Evolutionary conservation across 2,888 invertebrate species (phyloP).

Genomic region (Deilephila porcellus): DNA sequence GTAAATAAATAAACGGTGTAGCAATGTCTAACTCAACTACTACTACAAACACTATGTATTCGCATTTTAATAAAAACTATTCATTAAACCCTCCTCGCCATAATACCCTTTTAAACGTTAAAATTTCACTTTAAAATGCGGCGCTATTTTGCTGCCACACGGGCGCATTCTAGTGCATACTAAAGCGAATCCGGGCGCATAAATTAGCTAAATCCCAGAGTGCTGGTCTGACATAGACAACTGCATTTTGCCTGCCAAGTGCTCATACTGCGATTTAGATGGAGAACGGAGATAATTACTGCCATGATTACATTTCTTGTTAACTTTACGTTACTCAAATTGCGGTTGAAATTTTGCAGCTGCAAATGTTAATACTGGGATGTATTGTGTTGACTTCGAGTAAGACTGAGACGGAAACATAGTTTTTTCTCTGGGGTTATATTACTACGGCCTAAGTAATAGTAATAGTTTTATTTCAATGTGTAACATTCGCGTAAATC

Average conservation of each 20-base stretch:
- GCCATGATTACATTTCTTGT: slow-evolving; percentile 41
- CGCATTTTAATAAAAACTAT: background rate
- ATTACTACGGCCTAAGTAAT: no score
- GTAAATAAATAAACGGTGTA: no score
- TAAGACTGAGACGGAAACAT: background rate
- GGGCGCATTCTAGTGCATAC: slow-evolving; percentile 43
- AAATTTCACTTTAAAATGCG: slow-evolving; percentile 22
- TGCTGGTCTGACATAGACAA: slow-evolving; percentile 44
- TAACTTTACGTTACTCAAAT: slow-evolving; percentile 30
- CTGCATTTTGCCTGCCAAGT: slow-evolving; percentile 53
- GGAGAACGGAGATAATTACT: slow-evolving; percentile 36
- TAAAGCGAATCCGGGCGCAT: slow-evolving; percentile 48
- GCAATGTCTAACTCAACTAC: no score
- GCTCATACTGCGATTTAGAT: slow-evolving; percentile 33
- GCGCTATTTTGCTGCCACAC: slow-evolving; percentile 8
- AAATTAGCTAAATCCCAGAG: slow-evolving; percentile 56
- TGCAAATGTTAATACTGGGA: background rate
- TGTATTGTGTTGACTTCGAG: background rate
- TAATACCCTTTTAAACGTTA: slow-evolving; percentile 21
- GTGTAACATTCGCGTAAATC: no score
- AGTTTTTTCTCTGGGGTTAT: no score
- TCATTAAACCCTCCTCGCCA: background rate
- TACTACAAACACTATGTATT: no score
- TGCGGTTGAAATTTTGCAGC: background rate
- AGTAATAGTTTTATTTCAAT: no score